phyloP scores from a whole-genome alignment of 2,888 invertebrate genomes.

The Agrochola circellaris region DNA sequence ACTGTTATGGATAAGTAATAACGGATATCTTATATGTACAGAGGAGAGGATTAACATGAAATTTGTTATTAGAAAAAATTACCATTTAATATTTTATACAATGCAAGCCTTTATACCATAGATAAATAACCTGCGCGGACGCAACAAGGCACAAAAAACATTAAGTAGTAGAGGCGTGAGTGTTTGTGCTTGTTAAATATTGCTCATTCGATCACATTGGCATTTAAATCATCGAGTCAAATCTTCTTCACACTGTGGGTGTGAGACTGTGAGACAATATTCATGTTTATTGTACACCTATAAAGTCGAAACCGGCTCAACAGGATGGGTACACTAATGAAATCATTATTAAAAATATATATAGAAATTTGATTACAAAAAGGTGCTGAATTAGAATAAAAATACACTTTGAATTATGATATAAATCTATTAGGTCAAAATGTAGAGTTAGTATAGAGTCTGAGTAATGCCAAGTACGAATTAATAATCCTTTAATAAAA shows the following conservation, averaged over 20 bases:
- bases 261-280: conserved; percentile 53
- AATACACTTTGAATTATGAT: conserved; percentile 2
- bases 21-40: neutral
- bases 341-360: conserved; percentile 70
- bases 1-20: neutral
- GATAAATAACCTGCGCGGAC: conserved; percentile 12
- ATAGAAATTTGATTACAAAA: conserved; percentile 62
- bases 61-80: neutral
- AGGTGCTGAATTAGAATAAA: conserved; percentile 29
- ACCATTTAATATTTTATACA: neutral
- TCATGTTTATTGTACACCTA: conserved; percentile 75
- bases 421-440: neutral
- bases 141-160: conserved; percentile 17
- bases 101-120: neutral
- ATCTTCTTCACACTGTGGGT: conserved; percentile 43
- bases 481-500: neutral
- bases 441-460: neutral
- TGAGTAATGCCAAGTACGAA: neutral
- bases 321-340: conserved; percentile 70
- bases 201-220: conserved; percentile 54
- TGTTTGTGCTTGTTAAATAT: conserved; percentile 56
- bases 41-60: neutral
- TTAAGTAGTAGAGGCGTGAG: conserved; percentile 33
- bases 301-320: conserved; percentile 77
- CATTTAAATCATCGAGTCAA: conserved; percentile 54